These are phyloP conservation scores for Silurus asotus DNA, from an alignment of 2,113 vertebrate species.

Conservation along the genomic window DNA sequence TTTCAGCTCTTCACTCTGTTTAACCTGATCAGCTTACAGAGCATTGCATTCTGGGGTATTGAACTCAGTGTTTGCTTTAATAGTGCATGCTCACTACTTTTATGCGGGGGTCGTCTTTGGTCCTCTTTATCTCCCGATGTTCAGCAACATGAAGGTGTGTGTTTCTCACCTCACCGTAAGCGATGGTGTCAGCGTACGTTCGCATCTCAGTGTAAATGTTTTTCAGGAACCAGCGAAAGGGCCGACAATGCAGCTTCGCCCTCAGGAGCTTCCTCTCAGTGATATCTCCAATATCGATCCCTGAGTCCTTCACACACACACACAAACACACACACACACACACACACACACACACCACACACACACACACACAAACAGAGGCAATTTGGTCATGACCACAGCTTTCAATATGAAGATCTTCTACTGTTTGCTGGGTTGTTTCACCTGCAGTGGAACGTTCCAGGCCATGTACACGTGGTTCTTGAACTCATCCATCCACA, in stretches of 20 bases:
- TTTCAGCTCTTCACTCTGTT: neutral
- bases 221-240: slow-evolving; percentile 94
- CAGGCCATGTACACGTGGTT: slow-evolving; percentile 97
- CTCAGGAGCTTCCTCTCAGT: slow-evolving; percentile 84
- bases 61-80: neutral
- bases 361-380: neutral
- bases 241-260: slow-evolving; percentile 85
- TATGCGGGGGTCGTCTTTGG: neutral
- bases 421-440: neutral
- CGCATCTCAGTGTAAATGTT: slow-evolving; percentile 94
- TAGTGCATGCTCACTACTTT: neutral
- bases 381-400: neutral
- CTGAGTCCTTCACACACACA: slow-evolving; percentile 78
- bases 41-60: neutral
- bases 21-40: neutral
- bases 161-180: slow-evolving; percentile 87
- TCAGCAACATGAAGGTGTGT: neutral
- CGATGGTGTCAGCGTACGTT: slow-evolving; percentile 85
- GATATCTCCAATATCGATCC: slow-evolving; percentile 92
- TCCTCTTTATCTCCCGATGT: neutral
- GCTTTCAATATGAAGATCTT: neutral
- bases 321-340: slow-evolving; percentile 9
- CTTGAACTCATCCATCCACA: slow-evolving; percentile 97
- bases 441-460: slow-evolving; percentile 91
- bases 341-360: neutral